phyloP scores from a whole-genome alignment of 2,113 vertebrate genomes.

The Alexandromys fortis region DNA sequence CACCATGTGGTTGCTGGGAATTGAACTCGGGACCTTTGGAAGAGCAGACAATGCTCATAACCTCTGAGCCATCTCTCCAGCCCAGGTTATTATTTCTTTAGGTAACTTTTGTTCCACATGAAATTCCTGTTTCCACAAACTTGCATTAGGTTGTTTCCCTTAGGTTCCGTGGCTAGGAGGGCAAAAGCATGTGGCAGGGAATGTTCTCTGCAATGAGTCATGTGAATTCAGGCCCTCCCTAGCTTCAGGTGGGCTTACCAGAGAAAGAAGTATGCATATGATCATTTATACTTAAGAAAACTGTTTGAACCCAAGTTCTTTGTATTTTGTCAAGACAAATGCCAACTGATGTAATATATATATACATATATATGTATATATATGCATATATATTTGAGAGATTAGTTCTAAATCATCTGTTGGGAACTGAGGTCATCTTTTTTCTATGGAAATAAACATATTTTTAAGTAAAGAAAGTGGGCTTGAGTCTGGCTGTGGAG shows the following conservation, averaged over 20 bases:
- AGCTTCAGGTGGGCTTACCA: not conserved
- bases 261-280: not conserved
- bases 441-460: slow-evolving; percentile 53
- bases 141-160: slow-evolving; percentile 24
- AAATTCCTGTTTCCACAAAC: not conserved
- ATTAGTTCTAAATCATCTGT: slow-evolving; percentile 46
- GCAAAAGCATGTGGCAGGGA: too few species aligned
- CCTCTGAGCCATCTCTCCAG: too few species aligned
- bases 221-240: not conserved
- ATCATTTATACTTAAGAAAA: not conserved
- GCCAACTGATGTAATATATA: not conserved
- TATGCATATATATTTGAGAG: not conserved
- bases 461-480: not conserved
- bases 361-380: too few species aligned
- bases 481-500: slow-evolving; percentile 44
- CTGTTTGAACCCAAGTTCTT: slow-evolving; percentile 43
- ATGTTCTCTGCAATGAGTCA: not conserved
- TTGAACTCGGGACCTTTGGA: too few species aligned
- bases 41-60: too few species aligned
- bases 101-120: slow-evolving; percentile 59
- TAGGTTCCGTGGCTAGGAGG: too few species aligned
- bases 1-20: too few species aligned
- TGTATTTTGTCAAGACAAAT: slow-evolving; percentile 48
- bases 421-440: slow-evolving; percentile 33
- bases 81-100: slow-evolving; percentile 5